Conservation (phyloP, 2,113 vertebrate genomes). For the Promerops cafer region DNA sequence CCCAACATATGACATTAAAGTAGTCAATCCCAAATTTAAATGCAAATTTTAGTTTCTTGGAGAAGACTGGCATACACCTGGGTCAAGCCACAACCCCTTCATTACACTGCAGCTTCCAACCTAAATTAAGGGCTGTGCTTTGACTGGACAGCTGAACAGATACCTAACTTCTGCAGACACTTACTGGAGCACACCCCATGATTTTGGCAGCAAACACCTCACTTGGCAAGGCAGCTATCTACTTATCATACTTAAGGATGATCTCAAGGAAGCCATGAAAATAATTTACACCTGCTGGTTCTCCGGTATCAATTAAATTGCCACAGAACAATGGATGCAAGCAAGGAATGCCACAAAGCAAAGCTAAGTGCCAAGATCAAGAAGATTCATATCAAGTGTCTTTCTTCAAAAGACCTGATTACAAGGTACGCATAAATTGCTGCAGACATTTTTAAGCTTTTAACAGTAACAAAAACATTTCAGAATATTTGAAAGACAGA, state of each 20-base stretch:
- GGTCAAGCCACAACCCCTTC: neutral
- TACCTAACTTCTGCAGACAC: neutral
- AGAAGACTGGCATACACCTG: neutral
- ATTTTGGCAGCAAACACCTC: neutral
- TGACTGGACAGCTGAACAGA: neutral
- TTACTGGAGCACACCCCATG: neutral
- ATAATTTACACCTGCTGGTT: neutral
- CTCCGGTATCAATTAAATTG: neutral
- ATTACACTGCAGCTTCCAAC: neutral
- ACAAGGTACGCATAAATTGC: neutral
- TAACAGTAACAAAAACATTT: neutral
- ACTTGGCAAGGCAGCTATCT: neutral
- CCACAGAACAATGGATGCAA: neutral
- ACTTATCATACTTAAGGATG: neutral
- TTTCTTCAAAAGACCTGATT: neutral
- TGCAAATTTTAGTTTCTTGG: neutral
- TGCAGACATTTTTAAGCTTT: neutral
- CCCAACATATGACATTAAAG: neutral
- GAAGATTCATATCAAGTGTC: neutral
- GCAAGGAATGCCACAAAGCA: neutral
- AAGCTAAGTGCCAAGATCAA: neutral
- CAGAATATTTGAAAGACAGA: neutral
- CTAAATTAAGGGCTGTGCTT: neutral
- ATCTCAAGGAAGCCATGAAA: neutral
- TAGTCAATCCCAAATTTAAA: neutral